Evolutionary conservation across 2,888 invertebrate species (phyloP).

Genomic region (Latrodectus elegans): DNA sequence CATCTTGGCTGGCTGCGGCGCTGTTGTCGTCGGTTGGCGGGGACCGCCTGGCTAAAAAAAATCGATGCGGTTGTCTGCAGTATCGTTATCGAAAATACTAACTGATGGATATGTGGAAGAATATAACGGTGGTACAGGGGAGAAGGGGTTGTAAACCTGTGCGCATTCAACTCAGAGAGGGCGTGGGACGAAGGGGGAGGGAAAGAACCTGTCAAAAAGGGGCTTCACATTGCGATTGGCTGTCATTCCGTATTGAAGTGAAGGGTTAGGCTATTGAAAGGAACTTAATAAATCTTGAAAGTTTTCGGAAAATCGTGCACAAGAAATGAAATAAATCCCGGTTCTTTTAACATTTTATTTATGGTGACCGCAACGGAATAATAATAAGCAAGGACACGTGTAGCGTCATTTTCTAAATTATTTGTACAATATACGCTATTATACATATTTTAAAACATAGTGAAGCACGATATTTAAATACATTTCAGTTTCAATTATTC

Average conservation of each 20-base stretch:
- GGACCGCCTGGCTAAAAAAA: constrained; percentile 35
- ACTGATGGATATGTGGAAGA: constrained; percentile 38
- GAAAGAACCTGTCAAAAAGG: constrained; percentile 13
- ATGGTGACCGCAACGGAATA: too few relatives aligned
- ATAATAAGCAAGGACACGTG: too few relatives aligned
- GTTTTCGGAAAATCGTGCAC: too few relatives aligned
- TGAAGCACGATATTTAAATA: too few relatives aligned
- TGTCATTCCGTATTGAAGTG: constrained; percentile 9
- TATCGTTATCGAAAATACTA: constrained; percentile 58
- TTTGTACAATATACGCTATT: too few relatives aligned
- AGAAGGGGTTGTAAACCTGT: constrained; percentile 15
- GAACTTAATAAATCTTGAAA: too few relatives aligned
- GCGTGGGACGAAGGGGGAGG: not conserved
- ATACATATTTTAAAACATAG: too few relatives aligned
- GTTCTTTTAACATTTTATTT: too few relatives aligned
- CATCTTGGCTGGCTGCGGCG: constrained; percentile 64
- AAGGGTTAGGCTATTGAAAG: constrained; percentile 1
- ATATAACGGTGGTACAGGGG: not conserved
- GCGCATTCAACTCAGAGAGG: not conserved
- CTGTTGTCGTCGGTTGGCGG: constrained; percentile 18
- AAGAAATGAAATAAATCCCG: too few relatives aligned
- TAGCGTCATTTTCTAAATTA: too few relatives aligned
- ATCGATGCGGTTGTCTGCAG: constrained; percentile 54
- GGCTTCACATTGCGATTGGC: not conserved
- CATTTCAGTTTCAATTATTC: too few relatives aligned